phyloP scores from a whole-genome alignment of 1,140 invertebrate genomes.

The Heterodera carotae region DNA sequence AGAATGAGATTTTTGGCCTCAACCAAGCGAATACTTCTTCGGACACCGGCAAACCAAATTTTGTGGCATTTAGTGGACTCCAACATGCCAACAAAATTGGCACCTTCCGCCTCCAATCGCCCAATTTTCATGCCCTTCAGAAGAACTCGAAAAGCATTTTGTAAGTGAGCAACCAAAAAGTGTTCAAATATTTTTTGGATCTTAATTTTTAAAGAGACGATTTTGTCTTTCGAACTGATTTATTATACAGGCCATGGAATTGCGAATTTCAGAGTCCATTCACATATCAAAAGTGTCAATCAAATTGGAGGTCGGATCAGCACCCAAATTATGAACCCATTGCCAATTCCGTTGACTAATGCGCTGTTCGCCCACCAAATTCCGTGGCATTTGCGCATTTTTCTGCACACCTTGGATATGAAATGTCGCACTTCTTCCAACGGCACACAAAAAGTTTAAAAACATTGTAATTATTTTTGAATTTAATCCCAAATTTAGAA shows the following conservation, averaged over 20 bases:
- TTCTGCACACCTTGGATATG: slow-evolving; percentile 44
- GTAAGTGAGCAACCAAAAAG: background rate
- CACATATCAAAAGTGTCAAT: slow-evolving; percentile 28
- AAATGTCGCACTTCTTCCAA: background rate
- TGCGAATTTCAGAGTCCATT: slow-evolving; percentile 37
- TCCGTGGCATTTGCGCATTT: slow-evolving; percentile 48
- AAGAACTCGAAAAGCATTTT: background rate
- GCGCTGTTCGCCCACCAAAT: slow-evolving; percentile 38
- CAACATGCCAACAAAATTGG: background rate
- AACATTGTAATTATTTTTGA: background rate
- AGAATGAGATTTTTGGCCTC: background rate
- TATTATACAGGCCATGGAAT: background rate
- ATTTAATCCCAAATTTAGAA: slow-evolving; percentile 13
- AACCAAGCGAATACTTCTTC: background rate
- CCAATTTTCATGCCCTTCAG: background rate
- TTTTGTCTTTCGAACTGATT: background rate
- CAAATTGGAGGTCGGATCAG: slow-evolving; percentile 32
- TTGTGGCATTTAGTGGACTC: background rate
- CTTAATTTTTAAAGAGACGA: no score
- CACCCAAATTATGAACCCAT: slow-evolving; percentile 35
- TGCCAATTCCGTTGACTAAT: background rate
- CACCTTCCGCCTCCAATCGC: background rate
- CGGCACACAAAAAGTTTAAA: background rate
- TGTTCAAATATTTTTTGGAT: no score
- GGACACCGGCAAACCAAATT: background rate